Evolutionary conservation across 2,113 vertebrate genomes (phyloP).

Genomic region (Pantherophis guttatus): DNA sequence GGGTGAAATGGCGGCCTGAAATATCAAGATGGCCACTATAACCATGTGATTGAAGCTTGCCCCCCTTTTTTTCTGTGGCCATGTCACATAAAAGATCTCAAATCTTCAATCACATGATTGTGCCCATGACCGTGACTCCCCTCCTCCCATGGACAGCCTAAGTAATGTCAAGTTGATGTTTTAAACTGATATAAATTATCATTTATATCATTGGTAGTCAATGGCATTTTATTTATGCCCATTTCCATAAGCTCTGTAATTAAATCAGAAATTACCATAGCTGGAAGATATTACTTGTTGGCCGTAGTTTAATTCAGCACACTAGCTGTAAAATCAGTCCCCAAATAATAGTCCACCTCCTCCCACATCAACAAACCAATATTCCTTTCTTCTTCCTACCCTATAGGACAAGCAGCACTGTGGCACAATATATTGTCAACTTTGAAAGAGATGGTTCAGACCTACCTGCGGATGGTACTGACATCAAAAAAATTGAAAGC

Average conservation of each 20-base stretch:
- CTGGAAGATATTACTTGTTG: neutral
- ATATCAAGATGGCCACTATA: neutral
- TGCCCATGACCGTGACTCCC: neutral
- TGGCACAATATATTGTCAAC: slow-evolving; percentile 75
- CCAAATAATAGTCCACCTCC: neutral
- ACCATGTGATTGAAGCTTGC: neutral
- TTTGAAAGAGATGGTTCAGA: slow-evolving; percentile 74
- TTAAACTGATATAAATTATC: neutral
- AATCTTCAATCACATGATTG: neutral
- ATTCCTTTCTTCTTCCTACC: slow-evolving; percentile 36
- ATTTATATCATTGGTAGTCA: neutral
- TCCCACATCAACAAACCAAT: neutral
- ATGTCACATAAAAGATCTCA: neutral
- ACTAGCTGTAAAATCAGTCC: neutral
- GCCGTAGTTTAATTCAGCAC: neutral
- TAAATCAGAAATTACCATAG: neutral
- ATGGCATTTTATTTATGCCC: neutral
- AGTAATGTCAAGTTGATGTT: neutral
- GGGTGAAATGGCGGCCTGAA: neutral
- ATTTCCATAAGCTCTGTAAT: neutral
- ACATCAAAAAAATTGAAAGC: slow-evolving; percentile 70
- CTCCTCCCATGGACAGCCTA: neutral
- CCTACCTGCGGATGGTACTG: slow-evolving; percentile 55
- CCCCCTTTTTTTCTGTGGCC: neutral
- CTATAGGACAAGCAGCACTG: slow-evolving; percentile 74